Evolutionary conservation across 2,113 vertebrate species (phyloP), one percentile per base, ranked within the genome.

Genomic region (Plecturocebus donacophilus): DNA sequence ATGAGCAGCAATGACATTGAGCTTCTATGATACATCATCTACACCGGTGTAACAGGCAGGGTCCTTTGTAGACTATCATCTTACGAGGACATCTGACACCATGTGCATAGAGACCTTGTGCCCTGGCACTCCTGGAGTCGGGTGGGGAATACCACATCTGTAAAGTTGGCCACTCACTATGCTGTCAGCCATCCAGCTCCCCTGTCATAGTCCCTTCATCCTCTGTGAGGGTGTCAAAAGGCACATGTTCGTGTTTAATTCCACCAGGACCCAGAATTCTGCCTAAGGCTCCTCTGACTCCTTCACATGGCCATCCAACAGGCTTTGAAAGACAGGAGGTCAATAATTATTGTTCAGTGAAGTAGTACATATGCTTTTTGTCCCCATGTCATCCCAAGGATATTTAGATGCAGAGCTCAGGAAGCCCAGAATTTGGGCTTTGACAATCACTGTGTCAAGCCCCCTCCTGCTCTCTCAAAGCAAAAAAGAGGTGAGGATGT

Each of bases 131-230:
- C n/a, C 27, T 30, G 27, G 13, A 32, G 32, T 1, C 2, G 12
- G 12, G 3, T 21, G 25, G 12, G 73, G 25, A 42, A n/a, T 5
- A 56, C 21, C 19, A 66, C 6, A 76, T 49, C 47, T 13, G 10
- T 12, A 10, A 13, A 49, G 25, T 6, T 19, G 1, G 8, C n/a
- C 75, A 32, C 12, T 42, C 70, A 5, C 30, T 49, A 11, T 0
- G 27, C 20, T 2, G 1, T 23, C 30, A n/a, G 9, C 47, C 35
- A 32, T 30, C 38, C 45, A 13, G 12, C 54, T 45, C 19, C 81
- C 20, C 5, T 35, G 38, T 49, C 14, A 13, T 17, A 1, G 2
- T 7, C 1, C 21, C 6, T 2, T 7, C 35, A 56, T 68, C 4
- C 38, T 54, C 87, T 8, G 0, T 9, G 19, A n/a, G 9, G 19